Percentiles rank a stretch among this genome's conserved stretches.
Evolutionary conservation across 1,140 invertebrate genomes (phyloP).

Genomic region (Glossosoma conforme): DNA sequence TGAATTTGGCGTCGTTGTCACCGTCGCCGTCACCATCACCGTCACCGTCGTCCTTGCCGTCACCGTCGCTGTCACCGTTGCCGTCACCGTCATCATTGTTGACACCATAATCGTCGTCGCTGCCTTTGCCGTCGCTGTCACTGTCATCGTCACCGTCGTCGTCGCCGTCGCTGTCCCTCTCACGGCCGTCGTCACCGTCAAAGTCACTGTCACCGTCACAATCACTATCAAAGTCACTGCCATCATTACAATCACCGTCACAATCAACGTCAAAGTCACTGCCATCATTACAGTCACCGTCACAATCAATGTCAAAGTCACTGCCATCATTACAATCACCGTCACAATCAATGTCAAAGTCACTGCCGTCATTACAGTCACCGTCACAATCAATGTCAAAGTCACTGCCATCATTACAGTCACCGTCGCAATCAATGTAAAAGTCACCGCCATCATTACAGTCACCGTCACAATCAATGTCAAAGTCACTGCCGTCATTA

Average conservation of each 20-base stretch:
- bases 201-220: conserved; percentile 4
- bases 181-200: neutral
- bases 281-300: neutral
- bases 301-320: too few relatives aligned
- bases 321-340: too few relatives aligned
- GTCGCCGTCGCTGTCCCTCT: neutral
- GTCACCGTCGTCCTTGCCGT: neutral
- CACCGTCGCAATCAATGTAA: too few relatives aligned
- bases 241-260: neutral
- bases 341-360: too few relatives aligned
- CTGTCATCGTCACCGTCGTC: neutral
- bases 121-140: neutral
- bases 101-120: neutral
- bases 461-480: too few relatives aligned
- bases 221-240: neutral
- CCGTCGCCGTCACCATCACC: neutral
- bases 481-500: too few relatives aligned
- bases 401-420: too few relatives aligned
- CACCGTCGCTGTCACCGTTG: neutral
- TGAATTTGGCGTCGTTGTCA: too few relatives aligned
- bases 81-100: neutral
- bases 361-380: too few relatives aligned
- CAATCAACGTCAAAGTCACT: neutral
- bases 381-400: too few relatives aligned
- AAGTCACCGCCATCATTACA: too few relatives aligned